Evolutionary conservation across 2,888 invertebrate genomes (phyloP).

Genomic region (Spodoptera picta): DNA sequence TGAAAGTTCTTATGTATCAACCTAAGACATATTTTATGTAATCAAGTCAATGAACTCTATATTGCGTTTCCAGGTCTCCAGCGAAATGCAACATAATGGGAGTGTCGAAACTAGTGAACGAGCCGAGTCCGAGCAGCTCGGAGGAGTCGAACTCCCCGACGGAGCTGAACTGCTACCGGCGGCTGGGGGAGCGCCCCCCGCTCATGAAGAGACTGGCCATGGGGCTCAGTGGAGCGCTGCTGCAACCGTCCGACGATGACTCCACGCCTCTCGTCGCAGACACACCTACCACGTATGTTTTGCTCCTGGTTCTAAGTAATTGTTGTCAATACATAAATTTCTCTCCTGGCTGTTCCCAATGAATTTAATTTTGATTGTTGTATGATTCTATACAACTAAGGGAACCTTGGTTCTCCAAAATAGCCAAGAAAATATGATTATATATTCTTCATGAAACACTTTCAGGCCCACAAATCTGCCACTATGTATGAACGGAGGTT

Average conservation of each 20-base stretch:
- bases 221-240: slow-evolving; percentile 90
- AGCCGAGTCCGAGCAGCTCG: slow-evolving; percentile 91
- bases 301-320: not conserved
- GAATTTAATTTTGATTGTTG: too few species aligned
- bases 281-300: slow-evolving; percentile 87
- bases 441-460: too few species aligned
- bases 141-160: slow-evolving; percentile 96
- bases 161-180: slow-evolving; percentile 95
- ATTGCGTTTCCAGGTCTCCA: slow-evolving; percentile 63
- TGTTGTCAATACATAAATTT: too few species aligned
- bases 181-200: slow-evolving; percentile 93
- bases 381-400: too few species aligned
- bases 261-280: slow-evolving; percentile 93
- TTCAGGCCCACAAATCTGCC: slow-evolving; percentile 90
- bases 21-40: too few species aligned
- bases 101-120: slow-evolving; percentile 73
- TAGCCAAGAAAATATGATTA: too few species aligned
- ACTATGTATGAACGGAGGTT: slow-evolving; percentile 92
- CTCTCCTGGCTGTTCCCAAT: too few species aligned
- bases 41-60: too few species aligned
- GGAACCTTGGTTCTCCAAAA: too few species aligned
- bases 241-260: slow-evolving; percentile 89
- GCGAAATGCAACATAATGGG: slow-evolving; percentile 82
- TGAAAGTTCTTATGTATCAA: too few species aligned
- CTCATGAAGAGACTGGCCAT: slow-evolving; percentile 93